Percentiles rank a stretch among this genome's conserved stretches.
Evolutionary conservation across 2,113 vertebrate genomes (phyloP).

Genomic region (Brachirus orientalis): DNA sequence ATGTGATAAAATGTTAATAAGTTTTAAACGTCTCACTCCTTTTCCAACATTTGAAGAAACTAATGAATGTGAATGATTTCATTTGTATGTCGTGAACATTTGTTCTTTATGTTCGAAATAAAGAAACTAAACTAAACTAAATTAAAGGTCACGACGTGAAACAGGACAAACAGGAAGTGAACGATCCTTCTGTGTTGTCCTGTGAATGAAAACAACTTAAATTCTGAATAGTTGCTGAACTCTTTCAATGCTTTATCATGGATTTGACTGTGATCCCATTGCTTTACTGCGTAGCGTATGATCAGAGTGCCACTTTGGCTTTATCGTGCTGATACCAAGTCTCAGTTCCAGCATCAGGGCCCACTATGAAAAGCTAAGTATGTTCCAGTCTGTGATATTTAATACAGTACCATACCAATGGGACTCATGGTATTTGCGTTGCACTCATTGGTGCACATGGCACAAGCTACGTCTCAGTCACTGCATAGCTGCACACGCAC

Average conservation of each 20-base stretch:
- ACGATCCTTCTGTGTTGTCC: too few species aligned
- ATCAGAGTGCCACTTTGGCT: constrained; percentile 10
- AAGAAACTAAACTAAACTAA: too few species aligned
- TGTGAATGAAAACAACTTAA: too few species aligned
- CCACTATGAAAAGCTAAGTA: constrained; percentile 62
- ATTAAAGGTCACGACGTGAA: too few species aligned
- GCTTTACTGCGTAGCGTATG: constrained; percentile 1
- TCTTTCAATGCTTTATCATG: neutral
- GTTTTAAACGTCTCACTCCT: too few species aligned
- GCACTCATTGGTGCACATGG: constrained; percentile 39
- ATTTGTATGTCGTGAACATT: too few species aligned
- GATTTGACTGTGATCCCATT: neutral
- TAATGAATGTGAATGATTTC: too few species aligned
- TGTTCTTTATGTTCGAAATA: too few species aligned
- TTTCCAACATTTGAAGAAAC: too few species aligned
- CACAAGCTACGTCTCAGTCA: constrained; percentile 36
- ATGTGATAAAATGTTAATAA: too few species aligned
- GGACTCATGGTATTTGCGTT: constrained; percentile 62
- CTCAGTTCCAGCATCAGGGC: constrained; percentile 43
- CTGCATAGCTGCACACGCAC: constrained; percentile 53
- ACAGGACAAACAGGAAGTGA: too few species aligned
- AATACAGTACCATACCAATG: constrained; percentile 50
- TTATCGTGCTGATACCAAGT: constrained; percentile 49
- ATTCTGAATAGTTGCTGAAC: too few species aligned
- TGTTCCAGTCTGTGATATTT: constrained; percentile 73